These are phyloP conservation scores for Hoplostethus mediterraneus DNA, from an alignment of 2,797 vertebrate species.

Conservation along the genomic window DNA sequence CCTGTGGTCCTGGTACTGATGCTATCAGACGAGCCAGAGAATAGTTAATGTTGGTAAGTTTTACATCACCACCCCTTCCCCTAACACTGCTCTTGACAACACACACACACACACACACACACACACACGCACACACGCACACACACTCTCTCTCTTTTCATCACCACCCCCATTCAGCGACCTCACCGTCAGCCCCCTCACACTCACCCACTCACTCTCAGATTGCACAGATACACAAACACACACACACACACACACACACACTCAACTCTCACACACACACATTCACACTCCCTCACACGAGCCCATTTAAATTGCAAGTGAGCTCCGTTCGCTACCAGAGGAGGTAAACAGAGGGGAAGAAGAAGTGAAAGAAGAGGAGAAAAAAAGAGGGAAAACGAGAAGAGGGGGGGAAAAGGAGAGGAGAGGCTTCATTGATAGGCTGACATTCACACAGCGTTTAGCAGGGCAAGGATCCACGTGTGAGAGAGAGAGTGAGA, in stretches of 20 bases:
- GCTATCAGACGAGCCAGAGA: constrained; percentile 59
- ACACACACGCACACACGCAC: constrained; percentile 19
- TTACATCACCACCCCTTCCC: constrained; percentile 61
- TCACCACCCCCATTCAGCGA: constrained; percentile 66
- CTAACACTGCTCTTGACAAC: constrained; percentile 44
- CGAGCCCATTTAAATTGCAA: constrained; percentile 74
- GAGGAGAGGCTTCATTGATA: constrained; percentile 45
- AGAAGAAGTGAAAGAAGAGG: constrained; percentile 45
- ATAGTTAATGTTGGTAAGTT: constrained; percentile 72
- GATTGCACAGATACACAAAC: constrained; percentile 68
- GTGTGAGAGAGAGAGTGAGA: constrained; percentile 63
- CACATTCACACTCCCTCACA: constrained; percentile 52
- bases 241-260: constrained; percentile 39
- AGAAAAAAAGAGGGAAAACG: not conserved
- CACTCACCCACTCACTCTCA: constrained; percentile 65
- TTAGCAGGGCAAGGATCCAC: constrained; percentile 61
- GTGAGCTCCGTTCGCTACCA: constrained; percentile 63
- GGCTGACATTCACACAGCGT: constrained; percentile 70
- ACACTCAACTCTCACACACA: constrained; percentile 1
- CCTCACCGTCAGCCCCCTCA: constrained; percentile 69
- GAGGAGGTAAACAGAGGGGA: constrained; percentile 56
- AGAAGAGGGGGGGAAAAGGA: constrained; percentile 3
- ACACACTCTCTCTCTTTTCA: constrained; percentile 36
- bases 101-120: constrained; percentile 20
- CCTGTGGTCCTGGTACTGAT: constrained; percentile 52